A percentile compares a stretch with the other conserved stretches of the same genome.
Conservation (phyloP, 1,140 invertebrate species). For the Palaemon carinicauda region DNA sequence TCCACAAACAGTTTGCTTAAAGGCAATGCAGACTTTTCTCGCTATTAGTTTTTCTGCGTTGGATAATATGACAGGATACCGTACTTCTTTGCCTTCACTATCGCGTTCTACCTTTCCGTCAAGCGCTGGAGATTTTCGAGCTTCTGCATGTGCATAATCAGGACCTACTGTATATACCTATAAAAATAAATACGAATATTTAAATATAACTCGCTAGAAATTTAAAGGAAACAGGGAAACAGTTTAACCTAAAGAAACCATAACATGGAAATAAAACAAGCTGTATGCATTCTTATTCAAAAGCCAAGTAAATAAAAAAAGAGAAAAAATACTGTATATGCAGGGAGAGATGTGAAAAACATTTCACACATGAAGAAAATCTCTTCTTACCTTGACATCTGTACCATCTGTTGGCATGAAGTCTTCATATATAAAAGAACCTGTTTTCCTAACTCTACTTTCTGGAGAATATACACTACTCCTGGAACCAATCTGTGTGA, state of each 20-base stretch:
- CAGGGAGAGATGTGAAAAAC: not conserved
- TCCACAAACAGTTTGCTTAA: slow-evolving; percentile 99
- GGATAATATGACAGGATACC: slow-evolving; percentile 97
- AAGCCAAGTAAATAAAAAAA: no score
- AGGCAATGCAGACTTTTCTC: slow-evolving; percentile 95
- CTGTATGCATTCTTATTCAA: not conserved
- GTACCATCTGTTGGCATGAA: slow-evolving; percentile 99
- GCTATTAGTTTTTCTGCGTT: slow-evolving; percentile 99
- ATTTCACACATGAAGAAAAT: not conserved
- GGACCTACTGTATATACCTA: slow-evolving; percentile 93
- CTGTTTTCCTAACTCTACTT: slow-evolving; percentile 93
- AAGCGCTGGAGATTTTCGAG: slow-evolving; percentile 95
- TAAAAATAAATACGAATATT: not conserved
- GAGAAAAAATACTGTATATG: no score
- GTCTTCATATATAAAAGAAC: slow-evolving; percentile 99
- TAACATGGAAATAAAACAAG: not conserved
- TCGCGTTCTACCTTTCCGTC: slow-evolving; percentile 99
- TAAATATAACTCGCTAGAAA: no score
- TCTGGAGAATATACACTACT: slow-evolving; percentile 98
- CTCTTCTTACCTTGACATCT: slow-evolving; percentile 77
- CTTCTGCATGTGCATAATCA: slow-evolving; percentile 99
- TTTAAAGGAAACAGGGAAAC: not conserved
- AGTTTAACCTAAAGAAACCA: no score
- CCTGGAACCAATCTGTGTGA: slow-evolving; percentile 89
- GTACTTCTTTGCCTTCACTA: slow-evolving; percentile 97